A percentile compares a stretch with the other conserved stretches of the same genome.
phyloP scores from a whole-genome alignment of 1,140 invertebrate genomes.

The Hylyphantes graminicola region DNA sequence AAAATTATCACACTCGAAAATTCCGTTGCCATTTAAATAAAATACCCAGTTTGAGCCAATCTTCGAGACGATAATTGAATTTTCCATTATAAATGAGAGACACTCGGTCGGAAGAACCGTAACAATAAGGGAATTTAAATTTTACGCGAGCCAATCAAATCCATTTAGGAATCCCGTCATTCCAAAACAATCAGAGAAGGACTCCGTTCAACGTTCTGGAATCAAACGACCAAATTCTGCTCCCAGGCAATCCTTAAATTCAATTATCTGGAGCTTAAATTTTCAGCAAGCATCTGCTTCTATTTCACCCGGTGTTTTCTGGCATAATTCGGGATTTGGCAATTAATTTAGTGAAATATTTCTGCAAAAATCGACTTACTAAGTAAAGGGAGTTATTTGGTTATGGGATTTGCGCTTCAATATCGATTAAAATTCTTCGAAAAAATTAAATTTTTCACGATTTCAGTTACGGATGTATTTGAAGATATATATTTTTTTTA shows the following conservation, averaged over 20 bases:
- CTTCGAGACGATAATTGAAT: neutral
- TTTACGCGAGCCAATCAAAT: slow-evolving; percentile 4
- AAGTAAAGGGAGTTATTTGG: no score
- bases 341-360: slow-evolving; percentile 42
- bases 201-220: neutral
- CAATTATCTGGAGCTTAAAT: slow-evolving; percentile 49
- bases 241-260: slow-evolving; percentile 33
- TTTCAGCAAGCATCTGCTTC: slow-evolving; percentile 28
- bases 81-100: slow-evolving; percentile 1
- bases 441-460: no score
- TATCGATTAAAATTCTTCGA: no score
- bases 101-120: neutral
- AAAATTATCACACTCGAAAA: no score
- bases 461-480: no score
- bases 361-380: slow-evolving; percentile 13
- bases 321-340: slow-evolving; percentile 30
- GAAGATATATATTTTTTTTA: no score
- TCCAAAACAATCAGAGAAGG: slow-evolving; percentile 12
- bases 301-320: slow-evolving; percentile 1
- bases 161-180: slow-evolving; percentile 13
- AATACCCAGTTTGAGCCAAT: no score
- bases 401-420: no score
- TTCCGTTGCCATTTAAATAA: no score
- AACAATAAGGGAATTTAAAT: slow-evolving; percentile 14
- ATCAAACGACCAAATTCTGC: slow-evolving; percentile 23